Percentiles rank a stretch among this genome's conserved stretches.
Conservation (phyloP, 2,888 invertebrate genomes). For the Ryuthela nishihirai region DNA sequence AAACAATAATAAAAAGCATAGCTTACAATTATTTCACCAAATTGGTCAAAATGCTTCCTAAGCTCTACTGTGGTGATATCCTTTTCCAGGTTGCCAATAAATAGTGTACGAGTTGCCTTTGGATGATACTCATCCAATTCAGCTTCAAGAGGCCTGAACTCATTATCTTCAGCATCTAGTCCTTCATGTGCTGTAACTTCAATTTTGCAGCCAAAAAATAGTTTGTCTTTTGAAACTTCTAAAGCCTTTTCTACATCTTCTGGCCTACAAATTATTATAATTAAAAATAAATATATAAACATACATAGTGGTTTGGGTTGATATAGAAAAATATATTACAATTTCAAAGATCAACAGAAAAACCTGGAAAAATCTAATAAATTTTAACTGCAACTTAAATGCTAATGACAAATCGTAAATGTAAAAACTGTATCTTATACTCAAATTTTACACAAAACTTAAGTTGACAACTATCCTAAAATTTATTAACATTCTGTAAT, state of each 20-base stretch:
- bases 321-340: no score
- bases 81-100: conserved; percentile 94
- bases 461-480: no score
- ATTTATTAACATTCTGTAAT: no score
- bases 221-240: conserved; percentile 91
- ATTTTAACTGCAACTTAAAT: no score
- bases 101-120: conserved; percentile 91
- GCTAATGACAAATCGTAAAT: no score
- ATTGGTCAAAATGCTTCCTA: conserved; percentile 87
- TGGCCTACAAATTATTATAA: no score
- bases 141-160: conserved; percentile 72
- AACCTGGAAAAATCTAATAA: no score
- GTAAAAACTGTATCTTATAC: no score
- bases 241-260: conserved; percentile 95
- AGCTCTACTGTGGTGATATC: conserved; percentile 86
- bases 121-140: conserved; percentile 96
- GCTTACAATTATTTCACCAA: conserved; percentile 87
- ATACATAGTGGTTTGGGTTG: no score
- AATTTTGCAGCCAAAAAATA: conserved; percentile 96
- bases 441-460: no score
- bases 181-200: conserved; percentile 92
- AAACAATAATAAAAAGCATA: conserved; percentile 1
- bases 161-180: conserved; percentile 55
- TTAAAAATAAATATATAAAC: no score
- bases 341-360: no score